Evolutionary conservation across 2,888 invertebrate genomes (phyloP).

Genomic region (Leptura quadrifasciata): DNA sequence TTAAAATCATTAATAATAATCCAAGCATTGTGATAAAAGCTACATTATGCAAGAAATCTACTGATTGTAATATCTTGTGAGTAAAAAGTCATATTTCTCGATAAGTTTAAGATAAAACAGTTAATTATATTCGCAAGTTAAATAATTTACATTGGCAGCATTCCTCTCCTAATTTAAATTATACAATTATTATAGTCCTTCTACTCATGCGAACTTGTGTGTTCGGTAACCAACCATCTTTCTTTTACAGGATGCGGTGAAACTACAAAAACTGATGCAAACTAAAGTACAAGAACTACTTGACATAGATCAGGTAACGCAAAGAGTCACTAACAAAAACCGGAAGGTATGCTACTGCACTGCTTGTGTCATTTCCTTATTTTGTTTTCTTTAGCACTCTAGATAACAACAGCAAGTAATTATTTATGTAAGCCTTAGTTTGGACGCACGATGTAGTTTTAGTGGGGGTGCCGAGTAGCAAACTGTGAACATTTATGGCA

Average conservation of each 20-base stretch:
- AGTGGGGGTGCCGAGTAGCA: background rate
- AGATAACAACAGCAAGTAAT: constrained; percentile 6
- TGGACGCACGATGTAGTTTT: background rate
- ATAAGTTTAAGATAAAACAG: no score
- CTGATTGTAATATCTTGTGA: no score
- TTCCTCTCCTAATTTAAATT: no score
- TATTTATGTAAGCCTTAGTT: background rate
- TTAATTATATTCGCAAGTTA: no score
- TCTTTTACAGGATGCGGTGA: constrained; percentile 80
- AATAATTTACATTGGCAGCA: no score
- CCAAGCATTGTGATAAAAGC: no score
- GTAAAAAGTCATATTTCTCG: no score
- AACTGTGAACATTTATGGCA: background rate
- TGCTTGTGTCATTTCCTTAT: constrained; percentile 49
- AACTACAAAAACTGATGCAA: constrained; percentile 83
- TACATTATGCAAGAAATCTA: no score
- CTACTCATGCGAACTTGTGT: no score
- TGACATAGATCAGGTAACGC: constrained; percentile 79
- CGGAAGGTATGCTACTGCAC: constrained; percentile 67
- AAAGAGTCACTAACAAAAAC: constrained; percentile 74
- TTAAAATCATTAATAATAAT: no score
- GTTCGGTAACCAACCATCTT: no score
- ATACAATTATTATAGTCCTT: constrained; percentile 5
- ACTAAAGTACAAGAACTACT: constrained; percentile 83
- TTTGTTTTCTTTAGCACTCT: constrained; percentile 37